Conservation (phyloP, 1,140 invertebrate species). For the Anastrepha obliqua region DNA sequence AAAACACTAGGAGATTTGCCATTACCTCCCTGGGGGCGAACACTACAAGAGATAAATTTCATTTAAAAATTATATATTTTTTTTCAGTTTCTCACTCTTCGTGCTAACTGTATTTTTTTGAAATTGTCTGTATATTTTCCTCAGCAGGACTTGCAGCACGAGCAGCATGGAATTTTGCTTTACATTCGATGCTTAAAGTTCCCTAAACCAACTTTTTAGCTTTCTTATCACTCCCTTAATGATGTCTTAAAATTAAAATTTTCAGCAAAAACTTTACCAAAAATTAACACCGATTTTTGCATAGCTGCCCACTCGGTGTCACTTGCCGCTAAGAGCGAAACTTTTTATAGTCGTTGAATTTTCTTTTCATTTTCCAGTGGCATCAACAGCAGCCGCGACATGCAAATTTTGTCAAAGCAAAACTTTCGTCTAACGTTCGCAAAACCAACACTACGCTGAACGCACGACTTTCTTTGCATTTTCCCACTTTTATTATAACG, state of each 20-base stretch:
- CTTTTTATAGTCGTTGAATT: constrained; percentile 8
- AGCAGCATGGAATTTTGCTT: too few relatives aligned
- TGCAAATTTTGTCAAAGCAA: neutral
- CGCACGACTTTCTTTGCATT: neutral
- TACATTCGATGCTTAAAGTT: too few relatives aligned
- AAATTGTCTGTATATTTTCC: too few relatives aligned
- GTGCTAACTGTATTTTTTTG: too few relatives aligned
- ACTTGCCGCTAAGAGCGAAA: neutral
- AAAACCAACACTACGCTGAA: neutral
- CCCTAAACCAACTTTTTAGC: too few relatives aligned
- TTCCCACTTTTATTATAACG: neutral
- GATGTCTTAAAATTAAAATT: neutral
- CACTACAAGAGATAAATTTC: too few relatives aligned
- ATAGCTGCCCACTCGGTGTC: constrained; percentile 1
- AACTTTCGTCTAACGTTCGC: neutral
- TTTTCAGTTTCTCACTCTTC: too few relatives aligned
- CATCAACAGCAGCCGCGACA: neutral
- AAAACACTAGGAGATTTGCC: too few relatives aligned
- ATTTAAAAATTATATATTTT: too few relatives aligned
- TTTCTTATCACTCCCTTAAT: neutral
- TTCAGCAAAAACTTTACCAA: neutral
- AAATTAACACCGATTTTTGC: constrained; percentile 14
- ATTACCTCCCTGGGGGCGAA: too few relatives aligned
- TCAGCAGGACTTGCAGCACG: too few relatives aligned
- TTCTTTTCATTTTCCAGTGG: neutral